Conservation (phyloP, 2,888 invertebrate genomes). For the Andricus quercusramuli region DNA sequence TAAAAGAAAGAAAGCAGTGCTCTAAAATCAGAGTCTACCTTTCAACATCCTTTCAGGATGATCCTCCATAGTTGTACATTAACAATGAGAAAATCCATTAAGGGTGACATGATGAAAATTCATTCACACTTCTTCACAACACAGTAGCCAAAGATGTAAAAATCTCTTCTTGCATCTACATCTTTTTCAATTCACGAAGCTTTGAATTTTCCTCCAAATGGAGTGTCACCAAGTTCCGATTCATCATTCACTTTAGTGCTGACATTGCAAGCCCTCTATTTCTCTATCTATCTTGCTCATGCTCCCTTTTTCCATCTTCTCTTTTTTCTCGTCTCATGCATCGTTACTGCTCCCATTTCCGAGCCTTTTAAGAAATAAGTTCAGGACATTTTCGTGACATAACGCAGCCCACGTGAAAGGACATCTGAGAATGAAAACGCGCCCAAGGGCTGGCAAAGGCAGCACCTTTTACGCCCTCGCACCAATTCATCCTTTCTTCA, state of each 20-base stretch:
- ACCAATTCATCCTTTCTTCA: conserved; percentile 65
- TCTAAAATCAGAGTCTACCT: not conserved
- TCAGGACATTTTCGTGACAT: conserved; percentile 65
- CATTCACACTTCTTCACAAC: not conserved
- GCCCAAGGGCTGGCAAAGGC: conserved; percentile 58
- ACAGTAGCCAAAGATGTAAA: not conserved
- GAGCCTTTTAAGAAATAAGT: conserved; percentile 53
- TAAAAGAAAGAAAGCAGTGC: not conserved
- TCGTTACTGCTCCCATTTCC: conserved; percentile 52
- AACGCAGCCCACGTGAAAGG: conserved; percentile 61
- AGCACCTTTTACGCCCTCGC: conserved; percentile 68
- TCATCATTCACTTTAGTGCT: conserved; percentile 47
- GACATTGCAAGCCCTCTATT: conserved; percentile 18
- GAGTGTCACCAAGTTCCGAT: conserved; percentile 39
- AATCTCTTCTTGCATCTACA: conserved; percentile 25
- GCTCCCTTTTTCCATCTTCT: conserved; percentile 11
- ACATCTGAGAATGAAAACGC: conserved; percentile 50
- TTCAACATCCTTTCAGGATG: not conserved
- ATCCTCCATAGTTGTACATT: not conserved
- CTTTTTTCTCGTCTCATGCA: conserved; percentile 47
- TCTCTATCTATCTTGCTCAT: conserved; percentile 7
- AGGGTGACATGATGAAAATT: not conserved
- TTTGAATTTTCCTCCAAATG: conserved; percentile 18
- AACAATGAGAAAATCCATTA: not conserved
- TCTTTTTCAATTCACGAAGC: conserved; percentile 28